Evolutionary conservation across 2,113 vertebrate genomes (phyloP).

Genomic region (Ochotona princeps): DNA sequence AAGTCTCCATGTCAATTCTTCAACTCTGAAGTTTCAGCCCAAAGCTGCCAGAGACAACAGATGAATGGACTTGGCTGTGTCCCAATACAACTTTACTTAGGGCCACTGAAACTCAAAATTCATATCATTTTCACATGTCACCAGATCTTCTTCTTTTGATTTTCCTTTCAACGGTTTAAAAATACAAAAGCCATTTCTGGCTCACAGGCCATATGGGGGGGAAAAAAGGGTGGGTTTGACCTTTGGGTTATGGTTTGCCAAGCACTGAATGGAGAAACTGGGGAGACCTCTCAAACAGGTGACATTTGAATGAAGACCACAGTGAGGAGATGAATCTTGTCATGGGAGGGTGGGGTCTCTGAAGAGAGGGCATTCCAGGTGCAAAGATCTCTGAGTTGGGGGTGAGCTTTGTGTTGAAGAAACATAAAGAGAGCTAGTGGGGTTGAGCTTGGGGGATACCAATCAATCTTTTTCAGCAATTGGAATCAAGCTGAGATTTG

Average conservation of each 20-base stretch:
- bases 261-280: neutral
- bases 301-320: neutral
- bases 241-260: neutral
- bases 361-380: neutral
- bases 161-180: neutral
- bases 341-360: neutral
- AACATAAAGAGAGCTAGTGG: neutral
- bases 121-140: neutral
- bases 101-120: neutral
- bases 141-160: neutral
- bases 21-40: neutral
- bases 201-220: neutral
- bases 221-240: neutral
- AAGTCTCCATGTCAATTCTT: neutral
- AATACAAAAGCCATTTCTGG: neutral
- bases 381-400: too few relatives aligned
- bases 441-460: neutral
- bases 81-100: neutral
- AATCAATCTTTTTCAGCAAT: neutral
- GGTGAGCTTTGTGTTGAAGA: neutral
- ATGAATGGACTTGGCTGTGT: neutral
- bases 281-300: neutral
- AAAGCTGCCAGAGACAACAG: neutral
- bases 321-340: neutral
- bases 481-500: neutral